Base-by-base conservation (phyloP, 2,113 vertebrate genomes). In the Pyrgilauda ruficollis region DNA sequence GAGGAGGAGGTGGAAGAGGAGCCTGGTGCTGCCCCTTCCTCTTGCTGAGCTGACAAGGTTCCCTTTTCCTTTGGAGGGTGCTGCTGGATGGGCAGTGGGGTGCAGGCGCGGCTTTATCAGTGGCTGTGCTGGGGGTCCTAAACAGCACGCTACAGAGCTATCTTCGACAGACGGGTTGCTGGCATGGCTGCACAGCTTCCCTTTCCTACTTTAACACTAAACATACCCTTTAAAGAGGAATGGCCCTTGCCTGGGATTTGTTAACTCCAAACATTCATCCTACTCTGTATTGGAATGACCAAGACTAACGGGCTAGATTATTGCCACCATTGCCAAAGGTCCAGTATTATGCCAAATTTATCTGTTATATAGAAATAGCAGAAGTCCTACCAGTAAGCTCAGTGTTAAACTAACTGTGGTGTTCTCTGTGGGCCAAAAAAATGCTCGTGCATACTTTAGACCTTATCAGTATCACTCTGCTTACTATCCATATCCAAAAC, bases 91-190 rank as follows among this genome's bases (percentile, higher is more conserved):
- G n/a, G 41, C 46, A 69, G 46, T 3, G 19, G 30, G 5, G 15
- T 31, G 41, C 78, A 67, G 59, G 37, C 37, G 26, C 0, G 0
- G 27, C 18, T 33, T 23, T 44, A 6, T 64, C 66, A 56, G 56
- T 0, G 0, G 19, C 43, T 0, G 1, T 55, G 63, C 61, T 46
- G 24, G 0, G 58, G 53, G 68, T 61, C 18, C 53, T 56, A 6
- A 79, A 19, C 44, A 70, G 28, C 35, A 24, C n/a, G 4, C 16
- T 43, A 0, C 4, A 22, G 30, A 73, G 27, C 33, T 64, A 39
- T 41, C 49, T 72, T 55, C 0, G 24, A 7, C 50, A 59, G 63
- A 33, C 55, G 3, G 16, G 39, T 13, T 1, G 2, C 24, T 47
- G 62, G 43, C 2, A 1, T 0, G 6, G 17, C 21, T 68, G 26